Evolutionary conservation across 2,888 invertebrate genomes (phyloP).

Genomic region (Rhodophaea formosa): DNA sequence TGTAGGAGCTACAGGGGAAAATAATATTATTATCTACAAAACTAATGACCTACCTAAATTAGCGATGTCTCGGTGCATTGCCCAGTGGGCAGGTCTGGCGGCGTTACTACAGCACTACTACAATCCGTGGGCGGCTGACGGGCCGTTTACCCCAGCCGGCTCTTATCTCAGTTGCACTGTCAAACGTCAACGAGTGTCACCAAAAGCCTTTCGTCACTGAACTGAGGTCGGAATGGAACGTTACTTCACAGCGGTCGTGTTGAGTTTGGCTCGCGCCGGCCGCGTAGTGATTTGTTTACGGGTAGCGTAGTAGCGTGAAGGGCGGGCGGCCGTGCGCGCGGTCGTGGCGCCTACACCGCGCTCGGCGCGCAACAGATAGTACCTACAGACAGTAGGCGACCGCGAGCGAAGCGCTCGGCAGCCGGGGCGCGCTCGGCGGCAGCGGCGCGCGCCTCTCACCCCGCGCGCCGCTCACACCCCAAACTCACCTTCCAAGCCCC

Average conservation of each 20-base stretch:
- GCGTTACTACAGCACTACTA: constrained; percentile 64
- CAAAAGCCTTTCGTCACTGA: constrained; percentile 37
- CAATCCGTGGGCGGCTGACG: constrained; percentile 59
- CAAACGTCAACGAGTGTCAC: constrained; percentile 45
- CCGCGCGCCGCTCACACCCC: constrained; percentile 36
- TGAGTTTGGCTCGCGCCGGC: constrained; percentile 35
- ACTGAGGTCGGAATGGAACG: constrained; percentile 25
- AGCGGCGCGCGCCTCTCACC: constrained; percentile 55
- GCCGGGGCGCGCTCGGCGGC: constrained; percentile 37
- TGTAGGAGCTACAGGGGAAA: background rate
- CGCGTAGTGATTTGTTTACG: constrained; percentile 65
- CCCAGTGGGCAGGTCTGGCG: constrained; percentile 49
- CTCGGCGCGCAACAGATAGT: constrained; percentile 73
- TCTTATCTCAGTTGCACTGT: constrained; percentile 47
- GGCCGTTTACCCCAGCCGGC: constrained; percentile 58
- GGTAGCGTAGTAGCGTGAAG: constrained; percentile 37
- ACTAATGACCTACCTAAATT: constrained; percentile 37
- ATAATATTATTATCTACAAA: background rate
- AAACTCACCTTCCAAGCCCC: constrained; percentile 36
- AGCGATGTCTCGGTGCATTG: constrained; percentile 49
- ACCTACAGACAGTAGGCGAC: constrained; percentile 50
- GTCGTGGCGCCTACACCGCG: constrained; percentile 62
- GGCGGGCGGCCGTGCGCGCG: constrained; percentile 47
- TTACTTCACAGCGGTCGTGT: constrained; percentile 33
- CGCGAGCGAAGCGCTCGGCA: constrained; percentile 37